Percentiles rank a stretch among this genome's conserved stretches.
Conservation (phyloP, 2,888 invertebrate genomes). For the Notocelia uddmanniana region DNA sequence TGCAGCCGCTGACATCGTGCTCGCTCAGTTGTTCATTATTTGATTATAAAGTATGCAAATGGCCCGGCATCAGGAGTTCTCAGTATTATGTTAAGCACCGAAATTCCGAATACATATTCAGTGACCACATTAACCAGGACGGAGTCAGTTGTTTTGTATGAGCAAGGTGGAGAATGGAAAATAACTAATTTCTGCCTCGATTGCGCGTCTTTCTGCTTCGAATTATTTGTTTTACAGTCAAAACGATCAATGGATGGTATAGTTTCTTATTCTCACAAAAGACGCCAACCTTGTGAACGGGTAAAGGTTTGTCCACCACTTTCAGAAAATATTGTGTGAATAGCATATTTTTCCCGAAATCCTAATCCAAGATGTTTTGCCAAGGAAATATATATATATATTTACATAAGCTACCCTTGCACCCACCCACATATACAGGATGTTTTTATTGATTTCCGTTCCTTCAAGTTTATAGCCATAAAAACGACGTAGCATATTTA, state of each 20-base stretch:
- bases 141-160: neutral
- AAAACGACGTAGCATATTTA: too few relatives aligned
- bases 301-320: constrained; percentile 9
- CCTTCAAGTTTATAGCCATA: too few relatives aligned
- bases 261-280: constrained; percentile 8
- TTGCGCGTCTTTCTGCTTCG: neutral
- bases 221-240: neutral
- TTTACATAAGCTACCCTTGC: too few relatives aligned
- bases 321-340: neutral
- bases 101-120: constrained; percentile 66
- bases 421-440: too few relatives aligned
- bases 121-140: constrained; percentile 57
- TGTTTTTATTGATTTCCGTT: too few relatives aligned
- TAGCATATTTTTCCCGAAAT: neutral
- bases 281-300: neutral
- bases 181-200: neutral
- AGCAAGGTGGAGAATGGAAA: neutral
- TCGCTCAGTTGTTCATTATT: constrained; percentile 36
- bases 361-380: neutral
- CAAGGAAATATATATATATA: too few relatives aligned
- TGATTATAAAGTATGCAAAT: constrained; percentile 47
- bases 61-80: constrained; percentile 45
- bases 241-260: neutral
- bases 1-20: constrained; percentile 29
- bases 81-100: constrained; percentile 57